Percentiles rank a stretch among this genome's conserved stretches.
Conservation (phyloP, 2,888 invertebrate species). For the Diplazon laetatorius region DNA sequence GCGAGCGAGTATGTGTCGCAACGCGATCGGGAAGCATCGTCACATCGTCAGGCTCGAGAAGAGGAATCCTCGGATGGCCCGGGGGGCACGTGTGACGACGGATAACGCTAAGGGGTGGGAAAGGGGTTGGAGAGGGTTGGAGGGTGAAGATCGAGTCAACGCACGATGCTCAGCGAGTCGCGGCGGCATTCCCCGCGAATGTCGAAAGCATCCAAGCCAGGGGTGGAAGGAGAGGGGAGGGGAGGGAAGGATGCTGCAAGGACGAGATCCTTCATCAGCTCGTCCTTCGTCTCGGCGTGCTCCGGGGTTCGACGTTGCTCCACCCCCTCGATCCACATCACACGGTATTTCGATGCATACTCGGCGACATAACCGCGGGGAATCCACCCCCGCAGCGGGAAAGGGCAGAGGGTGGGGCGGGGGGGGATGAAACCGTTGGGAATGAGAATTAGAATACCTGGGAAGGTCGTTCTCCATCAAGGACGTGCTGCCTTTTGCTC, state of each 20-base stretch:
- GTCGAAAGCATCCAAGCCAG: too few species aligned
- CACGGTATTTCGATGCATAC: constrained; percentile 52
- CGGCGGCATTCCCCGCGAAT: constrained; percentile 46
- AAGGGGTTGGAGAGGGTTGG: background rate
- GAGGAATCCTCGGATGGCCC: constrained; percentile 7
- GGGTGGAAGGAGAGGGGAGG: too few species aligned
- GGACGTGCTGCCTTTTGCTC: too few species aligned
- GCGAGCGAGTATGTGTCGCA: background rate
- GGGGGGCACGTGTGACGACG: constrained; percentile 17
- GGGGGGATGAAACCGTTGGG: constrained; percentile 36
- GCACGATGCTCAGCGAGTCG: constrained; percentile 34
- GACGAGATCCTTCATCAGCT: background rate
- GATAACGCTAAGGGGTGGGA: background rate
- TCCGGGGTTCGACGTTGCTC: constrained; percentile 6
- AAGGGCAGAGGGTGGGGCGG: too few species aligned
- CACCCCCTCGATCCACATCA: constrained; percentile 32
- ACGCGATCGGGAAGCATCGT: constrained; percentile 4
- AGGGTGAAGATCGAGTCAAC: constrained; percentile 9
- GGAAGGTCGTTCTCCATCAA: background rate
- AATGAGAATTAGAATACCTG: constrained; percentile 32
- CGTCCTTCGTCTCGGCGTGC: constrained; percentile 31
- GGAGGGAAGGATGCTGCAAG: too few species aligned
- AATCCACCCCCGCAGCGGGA: too few species aligned
- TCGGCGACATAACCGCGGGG: constrained; percentile 30
- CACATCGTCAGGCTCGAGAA: background rate